Percentiles rank a stretch among this genome's conserved stretches.
These are phyloP conservation scores for Drosophila orosa DNA, from an alignment of 1,140 invertebrate genomes.

Conservation along the genomic window DNA sequence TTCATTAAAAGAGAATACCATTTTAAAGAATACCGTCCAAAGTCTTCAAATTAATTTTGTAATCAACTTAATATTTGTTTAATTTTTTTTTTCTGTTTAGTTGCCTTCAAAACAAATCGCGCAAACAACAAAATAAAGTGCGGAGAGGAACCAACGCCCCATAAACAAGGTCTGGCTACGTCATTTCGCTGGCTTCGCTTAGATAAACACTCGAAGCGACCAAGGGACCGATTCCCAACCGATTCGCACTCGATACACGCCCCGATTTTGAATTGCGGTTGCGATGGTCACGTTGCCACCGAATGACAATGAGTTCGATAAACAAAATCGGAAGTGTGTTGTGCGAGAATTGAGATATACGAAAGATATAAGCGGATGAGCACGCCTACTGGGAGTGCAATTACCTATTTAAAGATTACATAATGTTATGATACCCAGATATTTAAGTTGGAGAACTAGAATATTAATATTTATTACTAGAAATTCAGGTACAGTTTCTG, in stretches of 20 bases:
- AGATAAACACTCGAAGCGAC: constrained; percentile 37
- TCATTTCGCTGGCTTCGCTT: constrained; percentile 29
- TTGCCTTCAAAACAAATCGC: constrained; percentile 20
- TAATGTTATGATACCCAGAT: background rate
- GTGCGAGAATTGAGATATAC: constrained; percentile 14
- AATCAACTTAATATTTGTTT: background rate
- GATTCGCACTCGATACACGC: constrained; percentile 32
- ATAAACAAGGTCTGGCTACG: constrained; percentile 47
- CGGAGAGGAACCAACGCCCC: constrained; percentile 35
- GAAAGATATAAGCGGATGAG: background rate
- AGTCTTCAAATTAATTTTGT: background rate
- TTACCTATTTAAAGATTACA: constrained; percentile 2
- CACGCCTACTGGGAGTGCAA: background rate
- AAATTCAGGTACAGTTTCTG: background rate
- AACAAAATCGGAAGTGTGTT: constrained; percentile 36
- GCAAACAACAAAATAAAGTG: constrained; percentile 36
- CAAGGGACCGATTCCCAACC: constrained; percentile 37
- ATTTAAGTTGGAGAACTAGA: background rate
- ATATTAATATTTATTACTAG: background rate
- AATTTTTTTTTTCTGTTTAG: background rate
- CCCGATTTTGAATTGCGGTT: constrained; percentile 38
- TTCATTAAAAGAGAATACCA: no score
- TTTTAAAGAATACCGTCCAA: background rate
- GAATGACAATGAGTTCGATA: constrained; percentile 47
- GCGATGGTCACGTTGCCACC: constrained; percentile 41